phyloP scores from a whole-genome alignment of 2,113 vertebrate species.

The Calonectris borealis region DNA sequence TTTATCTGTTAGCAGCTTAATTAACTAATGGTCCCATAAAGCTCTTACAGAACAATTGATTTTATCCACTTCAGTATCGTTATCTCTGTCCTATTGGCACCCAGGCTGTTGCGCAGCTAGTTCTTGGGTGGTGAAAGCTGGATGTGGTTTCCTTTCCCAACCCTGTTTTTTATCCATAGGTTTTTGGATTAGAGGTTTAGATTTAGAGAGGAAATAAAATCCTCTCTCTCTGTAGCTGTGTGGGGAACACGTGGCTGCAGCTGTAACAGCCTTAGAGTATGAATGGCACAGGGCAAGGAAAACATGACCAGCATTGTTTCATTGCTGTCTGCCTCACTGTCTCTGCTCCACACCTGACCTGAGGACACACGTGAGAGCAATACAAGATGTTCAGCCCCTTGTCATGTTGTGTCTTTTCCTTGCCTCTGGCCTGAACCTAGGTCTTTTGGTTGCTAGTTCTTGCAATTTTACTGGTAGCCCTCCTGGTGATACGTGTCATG shows the following conservation, averaged over 20 bases:
- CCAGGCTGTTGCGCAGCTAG: neutral
- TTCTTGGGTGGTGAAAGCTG: neutral
- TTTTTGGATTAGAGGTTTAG: neutral
- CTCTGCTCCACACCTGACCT: constrained; percentile 1
- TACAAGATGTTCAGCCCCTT: neutral
- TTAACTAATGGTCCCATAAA: constrained; percentile 36
- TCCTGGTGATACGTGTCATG: constrained; percentile 18
- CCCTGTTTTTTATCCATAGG: neutral
- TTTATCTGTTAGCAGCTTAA: constrained; percentile 19
- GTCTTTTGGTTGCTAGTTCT: neutral
- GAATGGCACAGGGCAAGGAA: neutral
- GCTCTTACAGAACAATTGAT: constrained; percentile 10
- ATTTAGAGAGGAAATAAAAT: neutral
- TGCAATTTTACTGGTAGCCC: constrained; percentile 22
- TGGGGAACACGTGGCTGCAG: constrained; percentile 15
- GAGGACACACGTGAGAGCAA: constrained; percentile 44
- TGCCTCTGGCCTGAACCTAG: neutral
- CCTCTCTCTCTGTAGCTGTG: neutral
- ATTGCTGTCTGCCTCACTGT: neutral
- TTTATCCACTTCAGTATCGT: neutral
- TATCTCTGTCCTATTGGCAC: neutral
- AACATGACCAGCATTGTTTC: constrained; percentile 7
- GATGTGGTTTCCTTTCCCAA: neutral
- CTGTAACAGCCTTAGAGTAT: neutral
- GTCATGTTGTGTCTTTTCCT: neutral